Percentiles rank a stretch among this genome's conserved stretches.
These are phyloP conservation scores for Crotalus viridis DNA, from an alignment of 2,113 vertebrate species.

Conservation along the genomic window DNA sequence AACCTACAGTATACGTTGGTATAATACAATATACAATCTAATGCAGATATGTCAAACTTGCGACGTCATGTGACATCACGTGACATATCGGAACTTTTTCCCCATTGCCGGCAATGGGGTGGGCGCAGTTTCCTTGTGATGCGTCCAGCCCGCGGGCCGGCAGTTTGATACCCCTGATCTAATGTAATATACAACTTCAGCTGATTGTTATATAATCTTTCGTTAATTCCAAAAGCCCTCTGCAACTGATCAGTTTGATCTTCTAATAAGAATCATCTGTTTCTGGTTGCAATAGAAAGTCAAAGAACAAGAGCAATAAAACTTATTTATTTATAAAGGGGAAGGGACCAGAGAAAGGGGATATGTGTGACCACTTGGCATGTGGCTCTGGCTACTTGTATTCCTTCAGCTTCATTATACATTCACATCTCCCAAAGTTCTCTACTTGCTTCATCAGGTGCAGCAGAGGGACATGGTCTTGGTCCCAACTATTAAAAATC, in stretches of 20 bases:
- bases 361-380: background rate
- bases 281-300: background rate
- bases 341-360: background rate
- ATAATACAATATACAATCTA: background rate
- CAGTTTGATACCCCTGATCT: no score
- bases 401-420: background rate
- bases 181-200: background rate
- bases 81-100: no score
- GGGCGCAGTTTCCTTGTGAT: no score
- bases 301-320: background rate
- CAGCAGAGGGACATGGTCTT: background rate
- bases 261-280: background rate
- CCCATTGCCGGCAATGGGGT: no score
- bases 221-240: background rate
- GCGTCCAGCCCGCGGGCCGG: no score
- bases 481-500: background rate
- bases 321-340: background rate
- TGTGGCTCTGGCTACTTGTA: background rate
- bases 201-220: background rate
- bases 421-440: background rate
- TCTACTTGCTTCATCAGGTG: background rate
- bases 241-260: background rate
- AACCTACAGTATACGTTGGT: background rate
- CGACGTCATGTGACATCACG: no score
- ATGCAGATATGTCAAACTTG: no score